Evolutionary conservation across 2,888 invertebrate genomes (phyloP).

Genomic region (Idaea straminata): DNA sequence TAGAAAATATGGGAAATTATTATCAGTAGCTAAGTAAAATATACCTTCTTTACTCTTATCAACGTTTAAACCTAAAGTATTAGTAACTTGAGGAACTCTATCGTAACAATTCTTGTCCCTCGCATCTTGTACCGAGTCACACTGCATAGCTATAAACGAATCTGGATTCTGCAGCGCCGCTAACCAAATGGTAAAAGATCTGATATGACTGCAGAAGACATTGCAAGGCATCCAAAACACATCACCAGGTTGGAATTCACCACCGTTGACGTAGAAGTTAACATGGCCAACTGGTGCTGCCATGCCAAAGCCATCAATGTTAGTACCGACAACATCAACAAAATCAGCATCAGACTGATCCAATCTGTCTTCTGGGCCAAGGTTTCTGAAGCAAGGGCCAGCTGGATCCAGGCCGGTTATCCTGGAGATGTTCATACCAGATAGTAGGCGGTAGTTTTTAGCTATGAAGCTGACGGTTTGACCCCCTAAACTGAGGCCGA

Average conservation of each 20-base stretch:
- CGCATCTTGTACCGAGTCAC: slow-evolving; percentile 50
- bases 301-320: slow-evolving; percentile 62
- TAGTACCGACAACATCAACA: slow-evolving; percentile 54
- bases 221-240: slow-evolving; percentile 42
- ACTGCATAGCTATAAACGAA: slow-evolving; percentile 47
- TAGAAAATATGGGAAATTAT: slow-evolving; percentile 53
- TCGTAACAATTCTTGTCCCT: slow-evolving; percentile 44
- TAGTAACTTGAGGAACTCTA: slow-evolving; percentile 41
- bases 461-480: slow-evolving; percentile 61
- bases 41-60: slow-evolving; percentile 42
- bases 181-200: slow-evolving; percentile 45
- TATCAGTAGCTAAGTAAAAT: slow-evolving; percentile 44
- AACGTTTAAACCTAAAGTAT: slow-evolving; percentile 41
- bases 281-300: slow-evolving; percentile 60
- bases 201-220: slow-evolving; percentile 45
- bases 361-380: slow-evolving; percentile 52
- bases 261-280: slow-evolving; percentile 65
- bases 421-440: slow-evolving; percentile 51
- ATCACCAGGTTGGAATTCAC: slow-evolving; percentile 54
- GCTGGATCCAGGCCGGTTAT: slow-evolving; percentile 56
- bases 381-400: slow-evolving; percentile 62
- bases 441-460: slow-evolving; percentile 47
- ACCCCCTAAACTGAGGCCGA: slow-evolving; percentile 59
- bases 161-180: slow-evolving; percentile 43
- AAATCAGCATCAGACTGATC: slow-evolving; percentile 60